Conservation (phyloP, 2,888 invertebrate genomes). For the Sphaeridia pumilis region DNA sequence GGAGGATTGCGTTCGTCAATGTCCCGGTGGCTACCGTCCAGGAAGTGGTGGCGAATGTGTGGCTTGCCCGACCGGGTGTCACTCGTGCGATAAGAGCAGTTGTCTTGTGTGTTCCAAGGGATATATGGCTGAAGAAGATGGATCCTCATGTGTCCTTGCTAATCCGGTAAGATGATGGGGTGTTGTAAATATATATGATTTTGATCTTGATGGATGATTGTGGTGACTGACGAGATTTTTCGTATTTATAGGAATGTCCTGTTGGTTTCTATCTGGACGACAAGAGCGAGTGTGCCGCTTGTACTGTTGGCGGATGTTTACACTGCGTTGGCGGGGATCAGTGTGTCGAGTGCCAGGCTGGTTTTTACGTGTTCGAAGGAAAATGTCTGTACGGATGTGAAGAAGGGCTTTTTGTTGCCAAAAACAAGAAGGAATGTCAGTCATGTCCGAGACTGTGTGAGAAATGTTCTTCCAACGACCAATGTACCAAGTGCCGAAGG, state of each 20-base stretch:
- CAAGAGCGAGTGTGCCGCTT: slow-evolving; percentile 23
- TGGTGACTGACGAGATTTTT: neutral
- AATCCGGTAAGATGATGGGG: slow-evolving; percentile 17
- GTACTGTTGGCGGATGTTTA: slow-evolving; percentile 25
- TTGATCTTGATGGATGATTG: neutral
- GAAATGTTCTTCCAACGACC: slow-evolving; percentile 49
- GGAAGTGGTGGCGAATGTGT: too few species aligned
- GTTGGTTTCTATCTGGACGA: slow-evolving; percentile 25
- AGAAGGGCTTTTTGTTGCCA: slow-evolving; percentile 23
- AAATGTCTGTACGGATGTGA: slow-evolving; percentile 22
- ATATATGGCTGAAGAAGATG: slow-evolving; percentile 16
- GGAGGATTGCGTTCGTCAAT: slow-evolving; percentile 20
- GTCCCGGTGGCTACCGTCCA: slow-evolving; percentile 22
- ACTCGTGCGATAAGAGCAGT: slow-evolving; percentile 21
- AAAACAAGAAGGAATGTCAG: slow-evolving; percentile 26
- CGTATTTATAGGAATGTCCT: slow-evolving; percentile 24
- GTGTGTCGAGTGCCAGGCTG: slow-evolving; percentile 26
- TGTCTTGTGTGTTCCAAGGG: slow-evolving; percentile 23
- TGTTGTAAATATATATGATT: slow-evolving; percentile 8
- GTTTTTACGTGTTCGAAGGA: slow-evolving; percentile 20
- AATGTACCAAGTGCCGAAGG: slow-evolving; percentile 67
- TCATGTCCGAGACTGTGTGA: slow-evolving; percentile 28
- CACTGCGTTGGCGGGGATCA: slow-evolving; percentile 21
- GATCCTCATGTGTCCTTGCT: slow-evolving; percentile 15
- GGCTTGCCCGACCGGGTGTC: slow-evolving; percentile 23